phyloP scores from a whole-genome alignment of 2,888 invertebrate species.

The Philopedon plagiatum region DNA sequence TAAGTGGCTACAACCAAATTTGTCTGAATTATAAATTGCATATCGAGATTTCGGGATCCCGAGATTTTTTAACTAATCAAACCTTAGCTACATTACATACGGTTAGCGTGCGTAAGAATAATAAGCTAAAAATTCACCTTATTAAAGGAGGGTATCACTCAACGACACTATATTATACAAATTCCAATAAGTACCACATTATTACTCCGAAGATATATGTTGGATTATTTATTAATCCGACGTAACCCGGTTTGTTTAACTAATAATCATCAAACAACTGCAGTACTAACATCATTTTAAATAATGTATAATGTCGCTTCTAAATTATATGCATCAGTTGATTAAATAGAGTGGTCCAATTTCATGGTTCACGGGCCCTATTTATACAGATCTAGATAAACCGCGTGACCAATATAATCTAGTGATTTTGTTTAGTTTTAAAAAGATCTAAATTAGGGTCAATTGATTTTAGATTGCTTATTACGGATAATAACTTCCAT shows the following conservation, averaged over 20 bases:
- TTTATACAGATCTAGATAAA: conserved; percentile 43
- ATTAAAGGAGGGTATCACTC: no score
- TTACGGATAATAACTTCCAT: neutral
- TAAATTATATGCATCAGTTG: conserved; percentile 43
- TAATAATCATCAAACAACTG: conserved; percentile 8
- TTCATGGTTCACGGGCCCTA: conserved; percentile 43
- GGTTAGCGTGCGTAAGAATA: no score
- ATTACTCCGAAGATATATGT: neutral
- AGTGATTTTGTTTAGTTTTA: conserved; percentile 19
- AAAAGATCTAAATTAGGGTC: conserved; percentile 27
- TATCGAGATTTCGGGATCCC: no score
- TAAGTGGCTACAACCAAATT: no score
- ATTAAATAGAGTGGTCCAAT: conserved; percentile 47
- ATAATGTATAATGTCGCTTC: conserved; percentile 24
- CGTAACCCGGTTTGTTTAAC: neutral
- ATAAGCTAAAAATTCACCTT: no score
- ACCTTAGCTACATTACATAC: no score
- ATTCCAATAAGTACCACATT: no score
- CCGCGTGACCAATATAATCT: conserved; percentile 34
- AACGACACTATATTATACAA: no score
- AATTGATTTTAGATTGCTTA: conserved; percentile 28
- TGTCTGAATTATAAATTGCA: no score
- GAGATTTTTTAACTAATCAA: no score
- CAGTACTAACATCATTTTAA: conserved; percentile 33
- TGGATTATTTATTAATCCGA: neutral